Evolutionary conservation across 2,797 vertebrate species (phyloP), one percentile per base, ranked within the genome.

Genomic region (Brachyrhaphis roseni): DNA sequence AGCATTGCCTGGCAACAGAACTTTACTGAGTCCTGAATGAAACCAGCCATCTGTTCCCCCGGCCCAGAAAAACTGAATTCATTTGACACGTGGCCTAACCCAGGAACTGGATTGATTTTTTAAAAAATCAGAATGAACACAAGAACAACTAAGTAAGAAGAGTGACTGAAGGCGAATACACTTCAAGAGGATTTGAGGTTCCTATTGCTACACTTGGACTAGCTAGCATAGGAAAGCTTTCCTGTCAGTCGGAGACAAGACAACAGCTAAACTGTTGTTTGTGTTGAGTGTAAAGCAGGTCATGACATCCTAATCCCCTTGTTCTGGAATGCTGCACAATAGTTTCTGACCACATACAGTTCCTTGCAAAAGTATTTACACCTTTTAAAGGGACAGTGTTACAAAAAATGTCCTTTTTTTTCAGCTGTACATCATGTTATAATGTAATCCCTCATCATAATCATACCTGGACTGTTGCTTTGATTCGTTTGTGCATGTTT

Each of bases 1-100:
- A 92, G 89, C 23, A 95, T 90, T 93, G 92, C 93, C 90, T 86
- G 89, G 94, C 94, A 95, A 94, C 94, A 93, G 91, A 95, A 94
- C 92, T 91, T 93, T 87, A 87, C 92, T 0, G 90, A 95, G 92
- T 93, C 92, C 89, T 91, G 93, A 95, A 95, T 90, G 90, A 95
- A 95, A 91, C 93, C 93, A 91, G 91, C 94, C 93, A 94, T 95
- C 94, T 96, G 94, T 92, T 93, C 89, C 75, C 75, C 45, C 43
- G 72, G 88, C 80, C 84, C 73, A 55, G 88, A 92, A 90, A 94
- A 95, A 95, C 89, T 89, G 89, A 95, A 96, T 95, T 95, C 86
- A 94, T 95, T 93, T 93, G 82, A 94, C 87, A 89, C 89, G 82
- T 47, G 82, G 75, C 74, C 89, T 92, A 94, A 94, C 94, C 92